phyloP scores from a whole-genome alignment of 2,888 invertebrate genomes.

The Clostera curtula region DNA sequence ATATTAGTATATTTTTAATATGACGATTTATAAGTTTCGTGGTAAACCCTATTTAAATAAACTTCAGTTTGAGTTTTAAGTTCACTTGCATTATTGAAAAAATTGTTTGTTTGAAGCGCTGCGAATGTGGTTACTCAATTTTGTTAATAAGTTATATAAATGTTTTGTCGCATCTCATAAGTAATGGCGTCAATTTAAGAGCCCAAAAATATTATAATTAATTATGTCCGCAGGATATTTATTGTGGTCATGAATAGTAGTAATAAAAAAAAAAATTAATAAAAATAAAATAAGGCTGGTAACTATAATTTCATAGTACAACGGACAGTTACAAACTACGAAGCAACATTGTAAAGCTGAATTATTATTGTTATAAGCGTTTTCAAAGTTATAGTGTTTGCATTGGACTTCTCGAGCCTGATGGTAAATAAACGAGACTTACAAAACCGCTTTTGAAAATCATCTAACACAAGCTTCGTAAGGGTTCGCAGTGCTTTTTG shows the following conservation, averaged over 20 bases:
- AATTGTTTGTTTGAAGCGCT: constrained; percentile 22
- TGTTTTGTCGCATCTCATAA: constrained; percentile 19
- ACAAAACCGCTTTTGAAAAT: too few relatives aligned
- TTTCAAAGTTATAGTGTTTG: constrained; percentile 7
- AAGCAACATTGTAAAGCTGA: constrained; percentile 7
- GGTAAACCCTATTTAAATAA: too few relatives aligned
- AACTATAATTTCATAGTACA: too few relatives aligned
- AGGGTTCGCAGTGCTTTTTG: too few relatives aligned
- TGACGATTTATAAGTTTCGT: too few relatives aligned
- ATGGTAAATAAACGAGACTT: constrained; percentile 40
- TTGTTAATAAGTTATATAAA: constrained; percentile 25
- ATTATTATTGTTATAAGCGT: constrained; percentile 3
- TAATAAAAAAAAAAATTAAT: too few relatives aligned
- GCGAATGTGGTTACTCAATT: too few relatives aligned
- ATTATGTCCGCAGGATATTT: constrained; percentile 12
- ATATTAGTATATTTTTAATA: too few relatives aligned
- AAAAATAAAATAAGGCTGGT: too few relatives aligned
- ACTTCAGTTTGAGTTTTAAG: constrained; percentile 1
- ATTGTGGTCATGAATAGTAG: constrained; percentile 1
- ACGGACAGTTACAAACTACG: too few relatives aligned
- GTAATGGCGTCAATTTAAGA: constrained; percentile 15
- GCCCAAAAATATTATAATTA: constrained; percentile 4
- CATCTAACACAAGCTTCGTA: too few relatives aligned
- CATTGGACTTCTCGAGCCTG: constrained; percentile 13
- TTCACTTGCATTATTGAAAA: constrained; percentile 18